Base-by-base conservation (phyloP, 2,797 vertebrate species). In the Tamandua tetradactyla region DNA sequence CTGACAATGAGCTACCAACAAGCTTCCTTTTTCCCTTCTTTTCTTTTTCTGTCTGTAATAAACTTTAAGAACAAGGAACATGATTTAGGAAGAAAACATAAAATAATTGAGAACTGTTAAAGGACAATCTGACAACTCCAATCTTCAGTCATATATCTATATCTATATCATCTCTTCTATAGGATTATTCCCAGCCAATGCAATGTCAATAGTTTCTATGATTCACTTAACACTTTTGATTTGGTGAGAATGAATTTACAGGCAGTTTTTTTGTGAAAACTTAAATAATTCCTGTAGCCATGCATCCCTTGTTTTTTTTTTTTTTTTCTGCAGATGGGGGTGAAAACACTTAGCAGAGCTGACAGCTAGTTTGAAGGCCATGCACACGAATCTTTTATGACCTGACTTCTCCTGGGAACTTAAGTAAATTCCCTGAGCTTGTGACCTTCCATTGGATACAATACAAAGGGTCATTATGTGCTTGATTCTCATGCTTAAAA, bases 401-500 rank as follows among this genome's bases (percentile, higher is more conserved):
- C 44, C 74, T 62, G 72, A 87, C 83, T 89, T 96, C 96, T 97
- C 96, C 93, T 2, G 72, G 96, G 96, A 96, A 95, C 89, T 96
- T 13, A 66, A 94, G 96, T 37, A 94, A 97, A 97, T 71, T 97
- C 79, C 83, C 96, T 78, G 95, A 96, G 89, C 84, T 95, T 88
- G 74, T 97, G 95, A 97, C 90, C 91, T 95, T 95, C 80, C 92
- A 91, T 25, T 90, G 89, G 98, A 96, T 89, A 98, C 82, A 96
- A 94, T 74, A 93, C 91, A 97, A 98, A 97, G 97, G 96, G 98
- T 96, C 85, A 68, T 94, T 93, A 96, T 96, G 98, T 93, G 92
- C 95, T 97, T 95, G 96, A 98, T 98, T 98, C 97, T 98, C 98
- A 98, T 96, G 97, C 97, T 98, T 97, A 80, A 93, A 89, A 74